These are phyloP conservation scores for Abrostola tripartita DNA, from an alignment of 2,888 invertebrate species.

Conservation along the genomic window DNA sequence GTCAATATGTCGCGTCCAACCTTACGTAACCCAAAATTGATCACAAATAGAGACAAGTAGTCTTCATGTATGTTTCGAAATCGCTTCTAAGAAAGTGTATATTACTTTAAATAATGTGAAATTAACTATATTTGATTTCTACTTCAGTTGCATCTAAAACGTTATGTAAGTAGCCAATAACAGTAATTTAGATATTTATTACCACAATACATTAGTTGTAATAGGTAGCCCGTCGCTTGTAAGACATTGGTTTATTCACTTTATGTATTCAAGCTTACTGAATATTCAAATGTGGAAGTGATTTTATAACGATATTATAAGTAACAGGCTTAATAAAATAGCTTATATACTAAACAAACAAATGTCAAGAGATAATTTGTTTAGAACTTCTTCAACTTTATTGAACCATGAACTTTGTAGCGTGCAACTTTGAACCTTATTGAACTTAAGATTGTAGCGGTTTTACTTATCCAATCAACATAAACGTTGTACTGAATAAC, in stretches of 20 bases:
- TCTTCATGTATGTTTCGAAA: slow-evolving; percentile 2
- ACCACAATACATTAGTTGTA: neutral
- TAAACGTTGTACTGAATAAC: neutral
- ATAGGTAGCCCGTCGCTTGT: neutral
- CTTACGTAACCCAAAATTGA: slow-evolving; percentile 53
- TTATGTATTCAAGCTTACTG: neutral
- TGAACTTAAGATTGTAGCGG: neutral
- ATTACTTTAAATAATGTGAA: slow-evolving; percentile 15
- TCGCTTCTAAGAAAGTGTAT: slow-evolving; percentile 8
- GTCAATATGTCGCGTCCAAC: slow-evolving; percentile 63
- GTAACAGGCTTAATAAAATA: too few relatives aligned
- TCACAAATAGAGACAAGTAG: slow-evolving; percentile 6
- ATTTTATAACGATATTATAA: neutral
- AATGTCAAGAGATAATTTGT: too few relatives aligned
- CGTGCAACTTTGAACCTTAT: neutral
- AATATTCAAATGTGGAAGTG: neutral
- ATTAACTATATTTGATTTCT: slow-evolving; percentile 23
- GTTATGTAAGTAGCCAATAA: slow-evolving; percentile 12
- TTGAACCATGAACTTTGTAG: slow-evolving; percentile 3
- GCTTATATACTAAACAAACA: too few relatives aligned
- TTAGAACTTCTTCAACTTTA: neutral
- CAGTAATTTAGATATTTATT: slow-evolving; percentile 1
- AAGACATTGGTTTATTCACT: neutral
- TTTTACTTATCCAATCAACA: neutral
- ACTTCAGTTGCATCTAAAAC: slow-evolving; percentile 12